Evolutionary conservation across 2,888 invertebrate genomes (phyloP).

Genomic region (Lamellibrachia columna): DNA sequence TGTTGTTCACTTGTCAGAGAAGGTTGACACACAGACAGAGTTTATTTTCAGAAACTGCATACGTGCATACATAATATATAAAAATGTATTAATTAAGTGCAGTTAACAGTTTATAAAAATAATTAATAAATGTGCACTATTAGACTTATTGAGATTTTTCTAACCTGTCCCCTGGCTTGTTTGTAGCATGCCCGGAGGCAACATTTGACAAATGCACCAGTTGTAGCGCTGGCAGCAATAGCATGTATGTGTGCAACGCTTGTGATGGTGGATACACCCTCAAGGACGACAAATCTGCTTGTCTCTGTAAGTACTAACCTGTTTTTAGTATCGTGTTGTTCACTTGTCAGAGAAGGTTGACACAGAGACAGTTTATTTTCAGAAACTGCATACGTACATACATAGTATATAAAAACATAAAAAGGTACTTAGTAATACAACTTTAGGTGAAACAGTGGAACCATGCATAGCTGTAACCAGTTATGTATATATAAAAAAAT

Average conservation of each 20-base stretch:
- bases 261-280: constrained; percentile 34
- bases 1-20: constrained; percentile 17
- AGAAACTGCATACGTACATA: too few species aligned
- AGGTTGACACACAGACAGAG: background rate
- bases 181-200: constrained; percentile 31
- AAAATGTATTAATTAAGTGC: background rate
- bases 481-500: too few species aligned
- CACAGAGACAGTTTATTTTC: background rate
- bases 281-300: constrained; percentile 32
- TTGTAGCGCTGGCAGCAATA: constrained; percentile 26
- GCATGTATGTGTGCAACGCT: constrained; percentile 28
- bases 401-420: too few species aligned
- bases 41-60: too few species aligned
- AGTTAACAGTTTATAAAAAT: too few species aligned
- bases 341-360: background rate
- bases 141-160: too few species aligned
- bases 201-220: constrained; percentile 30
- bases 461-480: too few species aligned
- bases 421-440: too few species aligned
- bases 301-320: constrained; percentile 27
- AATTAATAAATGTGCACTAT: too few species aligned
- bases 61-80: too few species aligned
- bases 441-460: background rate
- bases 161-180: background rate
- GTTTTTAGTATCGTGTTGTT: constrained; percentile 22